A percentile compares a stretch with the other conserved stretches of the same genome.
Evolutionary conservation across 1,140 invertebrate genomes (phyloP).

Genomic region (Batillaria attramentaria): DNA sequence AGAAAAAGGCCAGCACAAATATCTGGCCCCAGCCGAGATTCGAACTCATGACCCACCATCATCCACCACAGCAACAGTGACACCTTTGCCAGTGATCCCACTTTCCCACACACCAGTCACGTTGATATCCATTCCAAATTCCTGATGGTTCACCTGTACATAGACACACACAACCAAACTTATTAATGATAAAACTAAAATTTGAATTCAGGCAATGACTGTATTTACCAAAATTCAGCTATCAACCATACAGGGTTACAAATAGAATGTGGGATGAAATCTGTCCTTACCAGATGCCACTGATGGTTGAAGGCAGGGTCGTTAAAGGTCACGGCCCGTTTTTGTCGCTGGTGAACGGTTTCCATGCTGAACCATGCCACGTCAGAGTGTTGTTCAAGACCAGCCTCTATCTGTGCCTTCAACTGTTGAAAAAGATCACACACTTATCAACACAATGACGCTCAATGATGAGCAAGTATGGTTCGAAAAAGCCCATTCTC

Average conservation of each 20-base stretch:
- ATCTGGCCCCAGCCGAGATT: too few species aligned
- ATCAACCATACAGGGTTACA: conserved; percentile 23
- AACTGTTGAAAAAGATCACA: conserved; percentile 20
- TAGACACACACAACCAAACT: not conserved
- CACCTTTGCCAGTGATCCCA: conserved; percentile 65
- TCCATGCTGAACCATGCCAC: conserved; percentile 61
- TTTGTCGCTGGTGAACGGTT: conserved; percentile 48
- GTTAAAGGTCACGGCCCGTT: conserved; percentile 53
- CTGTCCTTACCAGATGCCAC: conserved; percentile 68
- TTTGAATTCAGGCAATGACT: not conserved
- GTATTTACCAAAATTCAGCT: not conserved
- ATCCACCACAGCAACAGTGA: conserved; percentile 71
- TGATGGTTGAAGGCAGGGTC: conserved; percentile 63
- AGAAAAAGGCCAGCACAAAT: too few species aligned
- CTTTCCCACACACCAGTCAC: conserved; percentile 69
- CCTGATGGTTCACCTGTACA: conserved; percentile 51
- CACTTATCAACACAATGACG: not conserved
- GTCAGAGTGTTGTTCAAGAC: conserved; percentile 22
- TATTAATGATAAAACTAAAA: conserved; percentile 9
- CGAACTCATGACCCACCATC: conserved; percentile 61
- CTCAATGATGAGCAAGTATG: not conserved
- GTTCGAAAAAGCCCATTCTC: not conserved
- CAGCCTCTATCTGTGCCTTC: not conserved
- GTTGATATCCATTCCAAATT: conserved; percentile 65
- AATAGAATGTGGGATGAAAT: too few species aligned